phyloP scores from a whole-genome alignment of 2,113 vertebrate species.

The Peromyscus californicus region DNA sequence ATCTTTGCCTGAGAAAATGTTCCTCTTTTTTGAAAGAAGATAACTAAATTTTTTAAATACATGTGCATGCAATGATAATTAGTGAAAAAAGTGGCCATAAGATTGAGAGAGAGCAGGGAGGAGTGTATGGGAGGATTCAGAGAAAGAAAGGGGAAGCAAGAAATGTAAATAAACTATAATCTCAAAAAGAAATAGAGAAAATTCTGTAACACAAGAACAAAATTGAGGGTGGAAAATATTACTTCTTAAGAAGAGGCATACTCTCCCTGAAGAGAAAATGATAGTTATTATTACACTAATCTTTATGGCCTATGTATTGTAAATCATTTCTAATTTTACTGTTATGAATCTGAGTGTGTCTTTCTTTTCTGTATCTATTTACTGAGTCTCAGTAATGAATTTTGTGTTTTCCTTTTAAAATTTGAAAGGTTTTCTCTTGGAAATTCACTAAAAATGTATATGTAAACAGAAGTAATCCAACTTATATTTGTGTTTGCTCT shows the following conservation, averaged over 20 bases:
- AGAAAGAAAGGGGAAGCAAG: neutral
- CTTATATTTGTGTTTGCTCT: neutral
- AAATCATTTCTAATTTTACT: slow-evolving; percentile 4
- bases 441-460: neutral
- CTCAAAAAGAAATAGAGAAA: neutral
- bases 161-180: neutral
- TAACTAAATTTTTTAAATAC: neutral
- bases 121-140: neutral
- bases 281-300: neutral
- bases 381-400: neutral
- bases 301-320: neutral
- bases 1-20: neutral
- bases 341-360: neutral
- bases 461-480: neutral
- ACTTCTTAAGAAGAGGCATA: neutral
- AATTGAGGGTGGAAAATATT: neutral
- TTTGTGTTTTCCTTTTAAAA: neutral
- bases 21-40: neutral
- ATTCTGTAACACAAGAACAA: neutral
- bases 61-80: neutral
- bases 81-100: neutral
- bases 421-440: neutral
- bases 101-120: neutral
- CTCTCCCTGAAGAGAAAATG: fast-evolving
- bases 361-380: neutral